Evolutionary conservation across 2,888 invertebrate genomes (phyloP).

Genomic region (Polydesmus complanatus): DNA sequence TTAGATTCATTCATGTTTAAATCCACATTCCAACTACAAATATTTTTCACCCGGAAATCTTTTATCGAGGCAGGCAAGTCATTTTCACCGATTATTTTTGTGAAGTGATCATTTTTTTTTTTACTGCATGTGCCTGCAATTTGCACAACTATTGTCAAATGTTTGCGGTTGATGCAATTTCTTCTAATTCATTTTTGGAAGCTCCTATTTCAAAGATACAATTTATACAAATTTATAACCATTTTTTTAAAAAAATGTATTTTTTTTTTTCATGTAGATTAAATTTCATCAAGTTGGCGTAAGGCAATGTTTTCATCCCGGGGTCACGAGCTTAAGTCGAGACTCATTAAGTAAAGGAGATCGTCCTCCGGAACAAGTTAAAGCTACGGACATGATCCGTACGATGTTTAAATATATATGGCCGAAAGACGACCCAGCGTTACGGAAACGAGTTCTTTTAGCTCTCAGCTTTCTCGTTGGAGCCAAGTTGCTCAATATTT

Average conservation of each 20-base stretch:
- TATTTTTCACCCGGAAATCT: not conserved
- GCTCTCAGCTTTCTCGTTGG: conserved; percentile 65
- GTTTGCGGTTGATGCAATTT: not conserved
- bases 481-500: conserved; percentile 76
- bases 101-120: not conserved
- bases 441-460: conserved; percentile 62
- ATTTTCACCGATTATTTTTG: not conserved
- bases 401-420: conserved; percentile 87
- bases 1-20: not conserved
- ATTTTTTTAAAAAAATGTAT: not conserved
- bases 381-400: conserved; percentile 59
- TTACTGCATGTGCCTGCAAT: not conserved
- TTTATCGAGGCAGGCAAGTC: not conserved
- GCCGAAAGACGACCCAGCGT: conserved; percentile 70
- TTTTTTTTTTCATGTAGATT: not conserved
- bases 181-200: not conserved
- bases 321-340: conserved; percentile 47
- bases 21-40: not conserved
- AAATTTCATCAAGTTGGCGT: conserved; percentile 22
- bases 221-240: not conserved
- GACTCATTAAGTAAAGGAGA: conserved; percentile 25
- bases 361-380: conserved; percentile 44
- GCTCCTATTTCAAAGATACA: not conserved
- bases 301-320: conserved; percentile 84
- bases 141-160: not conserved